Base-by-base conservation (phyloP, 1,140 invertebrate genomes). In the Drosophila ironensis region DNA sequence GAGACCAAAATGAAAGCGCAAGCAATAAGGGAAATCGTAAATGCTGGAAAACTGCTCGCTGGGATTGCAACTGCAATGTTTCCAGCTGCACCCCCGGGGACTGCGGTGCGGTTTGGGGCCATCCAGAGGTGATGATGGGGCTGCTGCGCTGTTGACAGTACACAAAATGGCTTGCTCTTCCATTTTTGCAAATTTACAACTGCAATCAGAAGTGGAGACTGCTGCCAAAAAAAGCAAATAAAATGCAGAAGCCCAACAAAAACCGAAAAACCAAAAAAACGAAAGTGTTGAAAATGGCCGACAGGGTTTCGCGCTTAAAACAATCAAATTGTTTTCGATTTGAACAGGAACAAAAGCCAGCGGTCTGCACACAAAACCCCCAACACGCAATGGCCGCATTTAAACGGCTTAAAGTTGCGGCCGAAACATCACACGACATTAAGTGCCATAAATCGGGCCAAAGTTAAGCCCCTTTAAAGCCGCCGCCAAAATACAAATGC, bases 21-120 rank as follows among this genome's bases (percentile, higher is more conserved):
- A 57, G 61, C 74, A 78, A 80, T 78, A 73, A 73, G 63, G 63
- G 69, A 78, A 69, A 78, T 78, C 77, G 75, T 78, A 78, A 78
- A 78, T 73, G 75, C 40, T 69, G 75, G 25, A 11, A 78, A 73
- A 73, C 69, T 63, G 75, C 52, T 72, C 22, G 25, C n/a, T 50
- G 70, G 56, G 40, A 7, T 20, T 37, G 44, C 22, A 27, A 28
- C 41, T 42, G 42, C 41, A 20, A 25, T 35, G 47, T 46, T 48
- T 70, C 16, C 57, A 25, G 14, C 16, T 44, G 41, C 6, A n/a
- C 51, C 19, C 27, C 12, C 1, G 33, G 33, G 33, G 11, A 0
- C 38, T 35, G 57, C 11, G 56, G 27, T 44, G 20, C 19, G 12
- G 44, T 41, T 25, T 47, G 16, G 12, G 59, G 16, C n/a, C 24